Percentiles rank a stretch among this genome's conserved stretches.
Conservation (phyloP, 2,797 vertebrate species). For the Xenops minutus region DNA sequence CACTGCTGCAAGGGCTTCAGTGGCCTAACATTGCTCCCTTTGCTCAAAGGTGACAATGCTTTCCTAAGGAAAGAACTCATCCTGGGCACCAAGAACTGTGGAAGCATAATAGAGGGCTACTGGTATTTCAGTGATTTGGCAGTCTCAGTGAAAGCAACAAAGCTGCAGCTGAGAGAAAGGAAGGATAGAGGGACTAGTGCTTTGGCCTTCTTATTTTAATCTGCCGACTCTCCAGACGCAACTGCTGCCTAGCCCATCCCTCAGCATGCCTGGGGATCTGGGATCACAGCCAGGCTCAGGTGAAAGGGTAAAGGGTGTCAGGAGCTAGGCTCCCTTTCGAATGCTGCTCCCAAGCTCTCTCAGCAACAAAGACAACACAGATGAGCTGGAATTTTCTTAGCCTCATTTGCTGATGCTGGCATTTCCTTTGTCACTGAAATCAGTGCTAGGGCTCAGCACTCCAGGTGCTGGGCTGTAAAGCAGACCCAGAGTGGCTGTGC, state of each 20-base stretch:
- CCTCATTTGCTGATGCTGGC: not conserved
- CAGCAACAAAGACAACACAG: not conserved
- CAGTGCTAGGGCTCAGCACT: not conserved
- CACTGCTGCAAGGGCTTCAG: not conserved
- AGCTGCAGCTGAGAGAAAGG: not conserved
- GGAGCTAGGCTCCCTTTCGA: not conserved
- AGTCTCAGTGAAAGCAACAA: not conserved
- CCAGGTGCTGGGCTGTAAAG: not conserved
- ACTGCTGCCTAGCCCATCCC: not conserved
- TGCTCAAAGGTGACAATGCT: not conserved
- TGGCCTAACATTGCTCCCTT: not conserved
- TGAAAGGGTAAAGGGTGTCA: not conserved
- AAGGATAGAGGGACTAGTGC: not conserved
- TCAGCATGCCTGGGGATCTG: not conserved
- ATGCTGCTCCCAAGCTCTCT: not conserved
- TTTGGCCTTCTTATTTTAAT: not conserved
- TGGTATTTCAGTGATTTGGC: not conserved
- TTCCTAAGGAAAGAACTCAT: not conserved
- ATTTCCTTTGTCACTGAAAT: not conserved
- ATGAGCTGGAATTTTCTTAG: not conserved
- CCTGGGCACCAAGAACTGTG: rapidly evolving
- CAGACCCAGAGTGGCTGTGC: not conserved
- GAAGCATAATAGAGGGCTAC: not conserved
- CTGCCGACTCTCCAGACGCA: not conserved
- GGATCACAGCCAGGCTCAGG: not conserved